phyloP scores from a whole-genome alignment of 2,888 invertebrate species.

The Plagodis dolabraria region DNA sequence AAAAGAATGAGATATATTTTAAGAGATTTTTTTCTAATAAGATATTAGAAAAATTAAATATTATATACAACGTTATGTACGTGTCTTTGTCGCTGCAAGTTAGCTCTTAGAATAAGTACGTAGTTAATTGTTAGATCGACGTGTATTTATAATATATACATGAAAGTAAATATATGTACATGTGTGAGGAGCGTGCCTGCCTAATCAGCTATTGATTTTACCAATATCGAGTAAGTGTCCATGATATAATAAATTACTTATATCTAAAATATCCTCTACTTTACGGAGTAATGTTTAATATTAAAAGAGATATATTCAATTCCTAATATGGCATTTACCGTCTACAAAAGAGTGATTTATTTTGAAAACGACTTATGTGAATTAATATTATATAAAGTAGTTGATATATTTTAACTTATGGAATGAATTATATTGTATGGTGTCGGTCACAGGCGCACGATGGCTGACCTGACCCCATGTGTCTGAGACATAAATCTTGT shows the following conservation, averaged over 20 bases:
- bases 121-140: constrained; percentile 54
- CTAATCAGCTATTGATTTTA: constrained; percentile 63
- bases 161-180: constrained; percentile 33
- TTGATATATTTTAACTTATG: constrained; percentile 68
- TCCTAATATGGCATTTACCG: constrained; percentile 84
- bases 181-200: constrained; percentile 58
- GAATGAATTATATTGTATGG: constrained; percentile 46
- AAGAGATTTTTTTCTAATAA: constrained; percentile 81
- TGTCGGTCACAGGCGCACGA: constrained; percentile 31
- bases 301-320: constrained; percentile 64
- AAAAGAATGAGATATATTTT: constrained; percentile 81
- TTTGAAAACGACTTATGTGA: constrained; percentile 70
- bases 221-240: constrained; percentile 62
- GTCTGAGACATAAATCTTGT: constrained; percentile 24
- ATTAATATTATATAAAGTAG: constrained; percentile 66
- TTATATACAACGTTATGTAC: constrained; percentile 69
- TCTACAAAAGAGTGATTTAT: constrained; percentile 77
- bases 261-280: constrained; percentile 55
- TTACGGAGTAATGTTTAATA: constrained; percentile 53
- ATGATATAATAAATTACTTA: constrained; percentile 39
- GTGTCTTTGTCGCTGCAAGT: constrained; percentile 76
- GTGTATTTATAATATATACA: constrained; percentile 17
- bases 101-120: constrained; percentile 62
- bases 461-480: constrained; percentile 15
- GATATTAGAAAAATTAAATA: constrained; percentile 68